phyloP scores from a whole-genome alignment of 2,797 vertebrate genomes.

The Orientallactaga sibirica region DNA sequence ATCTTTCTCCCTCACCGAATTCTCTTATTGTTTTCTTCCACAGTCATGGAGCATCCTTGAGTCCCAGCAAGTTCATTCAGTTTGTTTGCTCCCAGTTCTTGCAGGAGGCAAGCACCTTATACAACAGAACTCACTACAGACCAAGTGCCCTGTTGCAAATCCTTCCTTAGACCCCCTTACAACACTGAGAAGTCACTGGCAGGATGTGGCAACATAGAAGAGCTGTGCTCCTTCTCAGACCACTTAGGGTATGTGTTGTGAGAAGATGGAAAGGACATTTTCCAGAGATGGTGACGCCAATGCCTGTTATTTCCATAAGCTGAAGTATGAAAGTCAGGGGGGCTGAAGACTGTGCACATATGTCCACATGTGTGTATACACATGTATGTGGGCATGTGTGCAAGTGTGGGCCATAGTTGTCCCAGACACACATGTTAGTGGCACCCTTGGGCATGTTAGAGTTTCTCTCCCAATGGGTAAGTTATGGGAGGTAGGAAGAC shows the following conservation, averaged over 20 bases:
- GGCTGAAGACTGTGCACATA: background rate
- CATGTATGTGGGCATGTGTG: background rate
- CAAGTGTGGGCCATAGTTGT: background rate
- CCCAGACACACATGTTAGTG: background rate
- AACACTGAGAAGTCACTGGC: background rate
- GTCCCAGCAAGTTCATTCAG: background rate
- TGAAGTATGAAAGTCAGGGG: background rate
- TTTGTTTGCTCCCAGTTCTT: background rate
- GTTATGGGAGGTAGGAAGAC: background rate
- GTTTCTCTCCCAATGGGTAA: background rate
- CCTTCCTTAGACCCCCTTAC: background rate
- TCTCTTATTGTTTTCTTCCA: background rate
- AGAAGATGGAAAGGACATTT: background rate
- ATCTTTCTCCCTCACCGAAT: background rate
- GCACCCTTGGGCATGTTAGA: background rate
- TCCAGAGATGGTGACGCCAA: background rate
- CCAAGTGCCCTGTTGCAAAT: background rate
- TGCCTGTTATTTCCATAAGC: background rate
- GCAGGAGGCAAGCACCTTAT: background rate
- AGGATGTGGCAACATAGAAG: background rate
- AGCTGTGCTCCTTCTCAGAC: no score
- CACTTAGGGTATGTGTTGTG: background rate
- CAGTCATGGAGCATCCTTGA: background rate
- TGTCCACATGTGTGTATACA: background rate
- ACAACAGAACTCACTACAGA: background rate